Percentiles rank a stretch among this genome's conserved stretches.
These are phyloP conservation scores for Ptychochromis oligacanthus DNA, from an alignment of 2,113 vertebrate species.

Conservation along the genomic window DNA sequence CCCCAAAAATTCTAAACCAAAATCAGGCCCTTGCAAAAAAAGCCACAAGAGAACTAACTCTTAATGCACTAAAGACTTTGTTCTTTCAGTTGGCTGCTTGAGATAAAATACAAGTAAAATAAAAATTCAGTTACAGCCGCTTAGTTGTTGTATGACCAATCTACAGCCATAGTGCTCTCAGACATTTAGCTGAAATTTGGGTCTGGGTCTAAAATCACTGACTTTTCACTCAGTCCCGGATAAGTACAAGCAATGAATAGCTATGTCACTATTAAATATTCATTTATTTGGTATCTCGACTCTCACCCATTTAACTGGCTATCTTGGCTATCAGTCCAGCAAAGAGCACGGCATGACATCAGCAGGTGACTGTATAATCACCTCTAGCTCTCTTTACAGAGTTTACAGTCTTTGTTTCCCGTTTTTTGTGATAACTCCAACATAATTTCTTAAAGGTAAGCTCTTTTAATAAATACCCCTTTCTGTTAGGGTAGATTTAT, in stretches of 20 bases:
- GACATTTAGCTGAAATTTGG: rapidly evolving
- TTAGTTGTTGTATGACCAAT: neutral
- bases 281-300: no score
- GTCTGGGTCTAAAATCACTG: neutral
- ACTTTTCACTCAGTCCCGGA: no score
- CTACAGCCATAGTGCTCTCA: neutral
- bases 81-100: neutral
- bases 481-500: neutral
- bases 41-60: constrained; percentile 20
- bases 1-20: constrained; percentile 29
- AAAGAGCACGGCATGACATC: neutral
- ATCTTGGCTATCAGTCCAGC: neutral
- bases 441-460: neutral
- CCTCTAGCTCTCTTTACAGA: no score
- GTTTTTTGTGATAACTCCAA: neutral
- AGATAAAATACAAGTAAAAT: neutral
- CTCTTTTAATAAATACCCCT: neutral
- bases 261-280: neutral
- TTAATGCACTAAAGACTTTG: neutral
- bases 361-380: neutral
- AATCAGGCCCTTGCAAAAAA: constrained; percentile 22
- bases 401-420: rapidly evolving
- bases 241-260: neutral
- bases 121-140: neutral
- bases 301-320: neutral